phyloP scores from a whole-genome alignment of 2,113 vertebrate species.

The Chionodraco myersi region DNA sequence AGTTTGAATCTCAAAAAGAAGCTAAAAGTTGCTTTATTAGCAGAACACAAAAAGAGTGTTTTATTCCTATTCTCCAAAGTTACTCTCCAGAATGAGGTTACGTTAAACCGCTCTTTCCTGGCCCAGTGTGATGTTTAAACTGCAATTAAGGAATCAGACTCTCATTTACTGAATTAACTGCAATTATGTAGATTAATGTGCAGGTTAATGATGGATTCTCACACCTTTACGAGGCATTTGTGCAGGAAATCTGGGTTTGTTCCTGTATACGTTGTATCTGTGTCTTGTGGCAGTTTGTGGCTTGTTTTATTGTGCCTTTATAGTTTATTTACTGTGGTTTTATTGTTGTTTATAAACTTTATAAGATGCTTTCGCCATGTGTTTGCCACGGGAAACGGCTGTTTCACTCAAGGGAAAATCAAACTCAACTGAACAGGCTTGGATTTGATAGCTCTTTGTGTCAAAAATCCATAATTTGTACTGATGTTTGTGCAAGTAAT shows the following conservation, averaged over 20 bases:
- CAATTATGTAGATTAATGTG: background rate
- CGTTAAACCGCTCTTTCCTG: background rate
- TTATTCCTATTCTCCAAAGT: no score
- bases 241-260: background rate
- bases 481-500: background rate
- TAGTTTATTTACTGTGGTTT: constrained; percentile 24
- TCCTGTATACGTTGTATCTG: background rate
- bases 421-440: background rate
- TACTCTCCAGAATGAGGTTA: no score
- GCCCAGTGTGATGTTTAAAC: background rate
- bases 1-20: background rate
- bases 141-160: background rate
- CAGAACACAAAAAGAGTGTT: no score
- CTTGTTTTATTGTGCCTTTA: constrained; percentile 2
- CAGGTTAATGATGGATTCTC: background rate
- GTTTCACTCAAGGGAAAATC: background rate
- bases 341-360: constrained; percentile 7
- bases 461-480: background rate
- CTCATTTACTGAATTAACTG: background rate
- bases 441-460: background rate
- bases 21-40: background rate
- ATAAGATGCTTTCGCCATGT: constrained; percentile 7
- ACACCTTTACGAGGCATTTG: background rate
- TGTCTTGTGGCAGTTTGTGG: background rate
- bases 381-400: constrained; percentile 22